Base-by-base conservation (phyloP, 1,140 invertebrate species). In the Limonius californicus region DNA sequence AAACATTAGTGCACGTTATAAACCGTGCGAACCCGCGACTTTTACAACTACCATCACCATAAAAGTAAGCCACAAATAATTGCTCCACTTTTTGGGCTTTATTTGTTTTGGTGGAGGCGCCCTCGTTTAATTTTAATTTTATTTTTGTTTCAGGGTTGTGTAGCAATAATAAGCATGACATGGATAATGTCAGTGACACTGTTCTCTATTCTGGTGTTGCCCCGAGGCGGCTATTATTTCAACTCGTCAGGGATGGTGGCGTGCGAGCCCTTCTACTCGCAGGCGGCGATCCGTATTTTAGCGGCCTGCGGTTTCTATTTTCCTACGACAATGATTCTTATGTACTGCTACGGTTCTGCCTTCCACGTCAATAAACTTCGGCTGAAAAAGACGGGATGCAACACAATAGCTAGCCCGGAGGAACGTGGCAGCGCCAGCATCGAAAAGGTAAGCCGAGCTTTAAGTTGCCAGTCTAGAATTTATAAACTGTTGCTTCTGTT, bases 331-430 rank as follows among this genome's bases (percentile, higher is more conserved):
- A 93, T 93, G 90, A 87, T 90, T 39, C 80, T 93, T 66, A 92
- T 92, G 89, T 93, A 93, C 76, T 92, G 89, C 76, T 92, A 93
- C 74, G 90, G 90, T 14, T 91, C 89, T 11, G 90, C 90, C 27
- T 92, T 93, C 74, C 90, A 92, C 76, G 88, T 90, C 70, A 90
- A 90, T 77, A 90, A 90, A 77, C 83, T 88, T 27, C 82, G 88
- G 57, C 78, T 87, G 59, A 76, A 77, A 62, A 78, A 78, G 54
- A 75, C 79, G 55, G 79, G 77, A 59, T 77, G 76, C 20, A 70
- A 65, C 54, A 70, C 70, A n/a, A 69, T 81, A 65, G 76, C 75
- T 18, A 70, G 63, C 57, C 70, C 72, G 19, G 68, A 69, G 9
- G 70, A 73, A 16, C 59, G 59, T 42, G 65, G 65, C 8, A 74